Evolutionary conservation across 2,113 vertebrate species (phyloP), one percentile per base, ranked within the genome.

Genomic region (Zootoca vivipara): DNA sequence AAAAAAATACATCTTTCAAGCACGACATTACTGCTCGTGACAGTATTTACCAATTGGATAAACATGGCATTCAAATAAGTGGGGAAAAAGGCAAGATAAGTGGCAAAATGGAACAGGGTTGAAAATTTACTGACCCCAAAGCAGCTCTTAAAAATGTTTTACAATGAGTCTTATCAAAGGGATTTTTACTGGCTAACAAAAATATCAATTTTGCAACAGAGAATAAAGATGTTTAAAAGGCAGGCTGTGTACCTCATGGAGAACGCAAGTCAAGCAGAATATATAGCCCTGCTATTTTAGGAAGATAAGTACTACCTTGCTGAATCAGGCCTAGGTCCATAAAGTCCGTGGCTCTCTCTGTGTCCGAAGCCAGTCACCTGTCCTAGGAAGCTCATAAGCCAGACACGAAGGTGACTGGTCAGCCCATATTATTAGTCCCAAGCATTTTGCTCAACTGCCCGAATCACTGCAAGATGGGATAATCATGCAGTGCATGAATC

Each of bases 1-100:
- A 87, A 33, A 87, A 90, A 85, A 62, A 38, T 22, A 52, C 1
- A 64, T 89, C 33, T 78, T 94, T 91, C 77, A 84, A 75, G 24
- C 89, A 87, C 79, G 5, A 79, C 67, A 89, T 72, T 35, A 87
- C 56, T 86, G 83, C 52, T 46, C 87, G 35, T 79, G 56, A 64
- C 52, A 93, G 6, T 62, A n/a, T 7, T 58, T n/a, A 82, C 26
- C 78, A 91, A 89, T 58, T 56, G 90, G 10, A 86, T 64, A 92
- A 89, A 89, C 18, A 78, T 33, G 20, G 0, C 40, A 78, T 67
- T 89, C 84, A 84, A 2, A 78, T 8, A 81, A 35, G 4, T 20
- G 38, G 3, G 38, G 3, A 38, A 3, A 2, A 62, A n/a, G 64
- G 33, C 69, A 74, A 2, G 56, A 10, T 8, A 35, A 80, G 74